Evolutionary conservation across 2,797 vertebrate genomes (phyloP).

Genomic region (Heteromormyrus szaboi): DNA sequence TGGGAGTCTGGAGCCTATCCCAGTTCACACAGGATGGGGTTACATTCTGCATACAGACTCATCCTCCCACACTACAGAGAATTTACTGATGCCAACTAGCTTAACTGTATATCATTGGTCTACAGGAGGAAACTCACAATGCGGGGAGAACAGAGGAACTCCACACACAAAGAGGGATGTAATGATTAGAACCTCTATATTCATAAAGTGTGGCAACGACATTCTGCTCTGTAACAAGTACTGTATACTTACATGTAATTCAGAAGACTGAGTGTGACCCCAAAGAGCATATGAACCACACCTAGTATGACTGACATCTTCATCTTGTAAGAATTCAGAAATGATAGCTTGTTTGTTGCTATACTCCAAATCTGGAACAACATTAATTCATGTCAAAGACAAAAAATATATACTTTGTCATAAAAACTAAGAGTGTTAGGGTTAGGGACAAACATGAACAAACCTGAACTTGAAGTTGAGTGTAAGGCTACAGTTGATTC

Average conservation of each 20-base stretch:
- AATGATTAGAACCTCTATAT: not conserved
- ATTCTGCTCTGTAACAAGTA: not conserved
- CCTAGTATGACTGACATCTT: constrained; percentile 48
- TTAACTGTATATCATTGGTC: not conserved
- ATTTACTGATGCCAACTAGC: not conserved
- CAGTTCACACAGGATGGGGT: not conserved
- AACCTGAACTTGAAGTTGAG: not conserved
- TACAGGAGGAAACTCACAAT: not conserved
- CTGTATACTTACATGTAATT: constrained; percentile 41
- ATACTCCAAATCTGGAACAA: constrained; percentile 45
- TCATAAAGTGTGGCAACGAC: not conserved
- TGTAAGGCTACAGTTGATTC: not conserved
- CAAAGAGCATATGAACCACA: constrained; percentile 45
- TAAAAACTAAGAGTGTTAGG: not conserved
- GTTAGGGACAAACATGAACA: not conserved
- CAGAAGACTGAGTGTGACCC: constrained; percentile 38
- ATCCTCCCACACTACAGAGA: not conserved
- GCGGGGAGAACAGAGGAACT: not conserved
- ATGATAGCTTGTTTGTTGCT: constrained; percentile 44
- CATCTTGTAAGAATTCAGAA: constrained; percentile 31
- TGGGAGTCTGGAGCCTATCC: not conserved
- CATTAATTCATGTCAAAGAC: not conserved
- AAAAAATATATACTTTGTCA: not conserved
- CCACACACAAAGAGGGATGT: not conserved
- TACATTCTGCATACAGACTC: not conserved